These are phyloP conservation scores for Drosophila pandora DNA, from an alignment of 1,140 invertebrate species.

Conservation along the genomic window DNA sequence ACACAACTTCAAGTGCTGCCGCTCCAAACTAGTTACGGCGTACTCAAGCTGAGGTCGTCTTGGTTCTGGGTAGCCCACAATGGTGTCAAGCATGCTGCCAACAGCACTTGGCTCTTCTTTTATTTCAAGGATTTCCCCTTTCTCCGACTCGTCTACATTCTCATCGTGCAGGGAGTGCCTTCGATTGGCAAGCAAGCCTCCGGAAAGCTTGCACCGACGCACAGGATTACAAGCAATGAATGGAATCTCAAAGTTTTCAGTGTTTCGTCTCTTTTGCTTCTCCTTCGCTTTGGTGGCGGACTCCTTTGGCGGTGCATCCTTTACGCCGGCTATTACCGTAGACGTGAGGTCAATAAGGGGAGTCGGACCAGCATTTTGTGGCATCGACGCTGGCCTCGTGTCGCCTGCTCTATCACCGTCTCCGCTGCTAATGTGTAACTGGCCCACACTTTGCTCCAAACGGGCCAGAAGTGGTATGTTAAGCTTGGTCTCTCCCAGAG, in stretches of 20 bases:
- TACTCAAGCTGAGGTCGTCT: conserved; percentile 40
- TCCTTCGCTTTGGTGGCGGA: conserved; percentile 47
- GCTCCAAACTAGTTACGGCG: conserved; percentile 31
- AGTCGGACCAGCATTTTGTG: neutral
- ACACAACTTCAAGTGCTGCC: conserved; percentile 49
- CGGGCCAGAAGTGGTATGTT: conserved; percentile 41
- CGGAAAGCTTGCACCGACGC: neutral
- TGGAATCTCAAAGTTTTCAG: conserved; percentile 65
- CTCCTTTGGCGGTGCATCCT: conserved; percentile 47
- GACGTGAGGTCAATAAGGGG: conserved; percentile 59
- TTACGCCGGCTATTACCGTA: conserved; percentile 40
- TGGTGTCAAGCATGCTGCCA: conserved; percentile 42
- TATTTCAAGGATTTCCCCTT: neutral
- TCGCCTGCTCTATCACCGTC: conserved; percentile 10
- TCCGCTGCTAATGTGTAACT: conserved; percentile 36
- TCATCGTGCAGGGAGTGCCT: neutral
- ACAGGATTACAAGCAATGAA: conserved; percentile 66
- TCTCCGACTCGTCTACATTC: neutral
- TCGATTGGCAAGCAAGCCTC: conserved; percentile 3
- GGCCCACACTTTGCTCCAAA: conserved; percentile 23
- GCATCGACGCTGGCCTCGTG: neutral
- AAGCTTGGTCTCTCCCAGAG: conserved; percentile 25
- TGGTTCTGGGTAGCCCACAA: conserved; percentile 46
- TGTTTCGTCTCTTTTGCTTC: conserved; percentile 6
- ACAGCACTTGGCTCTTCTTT: conserved; percentile 33